Conservation (phyloP, 2,888 invertebrate species). For the Mesorhabditis sp. region DNA sequence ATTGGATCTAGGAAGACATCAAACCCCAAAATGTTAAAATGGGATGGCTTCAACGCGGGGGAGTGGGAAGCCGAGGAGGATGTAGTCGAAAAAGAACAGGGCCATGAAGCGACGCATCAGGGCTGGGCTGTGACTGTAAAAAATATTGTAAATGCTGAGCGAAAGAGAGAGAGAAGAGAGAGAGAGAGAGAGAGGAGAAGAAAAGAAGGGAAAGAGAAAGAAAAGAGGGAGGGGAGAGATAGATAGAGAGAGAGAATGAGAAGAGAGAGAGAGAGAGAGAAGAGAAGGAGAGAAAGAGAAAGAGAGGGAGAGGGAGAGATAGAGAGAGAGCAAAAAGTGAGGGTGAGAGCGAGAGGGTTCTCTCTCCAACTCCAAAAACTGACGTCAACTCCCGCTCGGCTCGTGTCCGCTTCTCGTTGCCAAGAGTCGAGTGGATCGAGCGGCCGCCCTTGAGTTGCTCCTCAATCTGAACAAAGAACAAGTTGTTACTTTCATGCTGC, state of each 20-base stretch:
- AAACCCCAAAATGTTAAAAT: conserved; percentile 17
- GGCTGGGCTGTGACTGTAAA: background rate
- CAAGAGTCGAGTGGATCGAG: background rate
- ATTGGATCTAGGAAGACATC: background rate
- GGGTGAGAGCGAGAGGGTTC: no score
- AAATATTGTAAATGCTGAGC: background rate
- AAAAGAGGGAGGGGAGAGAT: no score
- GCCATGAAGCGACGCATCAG: background rate
- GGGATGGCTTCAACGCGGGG: background rate
- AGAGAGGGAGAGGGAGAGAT: no score
- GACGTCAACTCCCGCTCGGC: background rate
- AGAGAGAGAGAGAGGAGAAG: no score
- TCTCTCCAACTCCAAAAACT: background rate
- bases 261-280: no score
- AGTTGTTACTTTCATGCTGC: no score
- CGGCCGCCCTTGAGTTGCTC: background rate
- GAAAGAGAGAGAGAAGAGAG: no score
- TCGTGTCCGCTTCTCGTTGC: background rate
- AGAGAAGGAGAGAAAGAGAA: no score
- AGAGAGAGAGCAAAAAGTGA: no score
- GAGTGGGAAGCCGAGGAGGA: background rate
- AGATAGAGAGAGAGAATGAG: no score
- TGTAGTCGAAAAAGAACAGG: background rate
- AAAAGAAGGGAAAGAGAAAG: no score
- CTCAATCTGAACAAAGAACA: background rate